Conservation (phyloP, 2,113 vertebrate species). For the Gallinago undulata region DNA sequence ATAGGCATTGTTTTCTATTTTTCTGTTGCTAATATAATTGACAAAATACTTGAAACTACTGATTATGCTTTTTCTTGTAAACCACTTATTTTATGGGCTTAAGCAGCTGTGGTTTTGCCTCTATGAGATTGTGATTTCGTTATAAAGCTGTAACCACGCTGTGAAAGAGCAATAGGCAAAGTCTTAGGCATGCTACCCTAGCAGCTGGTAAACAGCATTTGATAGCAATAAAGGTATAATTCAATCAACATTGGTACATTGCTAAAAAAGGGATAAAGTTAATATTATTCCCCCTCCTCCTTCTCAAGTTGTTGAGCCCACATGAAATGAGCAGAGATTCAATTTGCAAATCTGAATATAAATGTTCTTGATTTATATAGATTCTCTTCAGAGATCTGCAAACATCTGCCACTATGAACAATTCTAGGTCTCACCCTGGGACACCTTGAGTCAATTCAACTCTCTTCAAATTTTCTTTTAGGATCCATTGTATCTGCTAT, state of each 20-base stretch:
- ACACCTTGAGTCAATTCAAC: background rate
- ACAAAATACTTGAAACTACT: constrained; percentile 68
- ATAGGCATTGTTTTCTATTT: constrained; percentile 59
- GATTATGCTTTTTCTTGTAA: constrained; percentile 70
- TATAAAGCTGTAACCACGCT: constrained; percentile 56
- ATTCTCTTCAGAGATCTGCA: background rate
- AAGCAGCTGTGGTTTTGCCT: constrained; percentile 72
- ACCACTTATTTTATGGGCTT: constrained; percentile 53
- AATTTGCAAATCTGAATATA: background rate
- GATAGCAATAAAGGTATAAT: constrained; percentile 22
- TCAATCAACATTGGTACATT: background rate
- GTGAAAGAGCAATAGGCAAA: constrained; percentile 36
- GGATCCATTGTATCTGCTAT: background rate
- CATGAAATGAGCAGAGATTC: background rate
- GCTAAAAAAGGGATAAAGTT: background rate
- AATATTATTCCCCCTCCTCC: background rate
- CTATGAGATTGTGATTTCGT: constrained; percentile 58
- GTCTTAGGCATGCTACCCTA: background rate
- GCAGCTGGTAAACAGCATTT: constrained; percentile 43
- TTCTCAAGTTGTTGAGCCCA: background rate
- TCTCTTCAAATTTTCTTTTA: background rate
- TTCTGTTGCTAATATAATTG: constrained; percentile 71
- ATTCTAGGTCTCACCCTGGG: background rate
- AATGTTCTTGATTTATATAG: background rate
- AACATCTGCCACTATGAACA: background rate